Base-by-base conservation (phyloP, 2,888 invertebrate species). In the Coenonympha arcania region DNA sequence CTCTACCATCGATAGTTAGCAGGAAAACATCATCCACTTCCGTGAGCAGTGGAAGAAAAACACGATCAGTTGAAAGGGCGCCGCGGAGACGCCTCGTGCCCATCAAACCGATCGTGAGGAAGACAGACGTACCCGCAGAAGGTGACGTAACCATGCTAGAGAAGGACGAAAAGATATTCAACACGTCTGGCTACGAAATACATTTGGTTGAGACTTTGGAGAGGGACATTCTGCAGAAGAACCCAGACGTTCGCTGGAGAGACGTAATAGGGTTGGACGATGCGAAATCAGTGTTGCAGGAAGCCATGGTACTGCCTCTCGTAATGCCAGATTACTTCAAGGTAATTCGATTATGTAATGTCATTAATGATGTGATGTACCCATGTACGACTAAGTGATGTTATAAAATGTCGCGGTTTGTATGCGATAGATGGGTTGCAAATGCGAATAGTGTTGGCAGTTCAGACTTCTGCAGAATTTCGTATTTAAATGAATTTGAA, bases 311-410 rank as follows among this genome's bases (percentile, higher is more conserved):
- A 0, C 76, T 96, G 56, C 95, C 96, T 0, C 88, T 94, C 22
- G 90, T 94, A 52, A 93, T 95, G 89, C 95, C 95, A 0, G 94
- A 95, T 66, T 95, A 94, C 78, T 96, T 96, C 71, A 94, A 92
- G 85, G 93, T 89, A 64, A 36, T 15, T 39, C 24, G 24, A 24
- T 34, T 34, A 9, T 6, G 16, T 31, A 8, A 31, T 13, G 6
- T 15, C 15, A 15, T 15, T n/a, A n/a, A n/a, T n/a, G n/a, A n/a
- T n/a, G n/a, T n/a, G n/a, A n/a, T n/a, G n/a, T n/a, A n/a, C n/a
- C n/a, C n/a, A n/a, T n/a, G n/a, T n/a, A n/a, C n/a, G n/a, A n/a
- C n/a, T n/a, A n/a, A n/a, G n/a, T n/a, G n/a, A n/a, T n/a, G n/a
- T n/a, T n/a, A n/a, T n/a, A n/a, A n/a, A n/a, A n/a, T n/a, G n/a